Base-by-base conservation (phyloP, 2,797 vertebrate genomes). In the Pseudochirops corinnae region DNA sequence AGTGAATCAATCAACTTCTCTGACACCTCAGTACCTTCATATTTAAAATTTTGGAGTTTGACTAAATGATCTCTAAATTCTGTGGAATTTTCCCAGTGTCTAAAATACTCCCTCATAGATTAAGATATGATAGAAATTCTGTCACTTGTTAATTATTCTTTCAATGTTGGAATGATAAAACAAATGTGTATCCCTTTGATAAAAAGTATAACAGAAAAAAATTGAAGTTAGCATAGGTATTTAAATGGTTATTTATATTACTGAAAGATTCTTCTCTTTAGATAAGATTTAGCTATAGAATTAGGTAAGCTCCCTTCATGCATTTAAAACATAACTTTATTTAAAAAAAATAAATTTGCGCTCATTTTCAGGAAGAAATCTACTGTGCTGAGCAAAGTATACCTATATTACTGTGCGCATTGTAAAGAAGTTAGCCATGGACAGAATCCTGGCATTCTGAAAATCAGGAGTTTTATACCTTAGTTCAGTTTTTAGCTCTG, bases 371-470 rank as follows among this genome's bases (percentile, higher is more conserved):
- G 46, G 56, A 96, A 93, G 92, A 95, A 91, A 91, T 60, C 56
- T 94, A 5, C 56, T 95, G 2, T 57, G 1, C 46, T 67, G 94
- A 95, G 58, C 62, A 92, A 93, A 14, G n/a, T 56, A 95, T 90
- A 87, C 21, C 29, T 93, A 28, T 52, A 56, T 96, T 92, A 96
- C 4, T 60, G 93, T 93, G 91, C 93, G 18, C 91, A 93, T 96
- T 93, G 93, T 7, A 1, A n/a, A 91, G 29, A 95, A 93, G 57
- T 74, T n/a, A 82, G 58, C 93, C 93, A 96, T 10, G 95, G 94
- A 94, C 46, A 91, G 2, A 93, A 94, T 52, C 62, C 93, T 95
- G 90, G 39, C n/a, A 94, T 1, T 50, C 10, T 94, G 67, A 67
- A 96, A 92, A 90, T n/a, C 39, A 92, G 1, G 7, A 92, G 56